phyloP scores from a whole-genome alignment of 2,888 invertebrate species.

The Pyrocoelia pectoralis region DNA sequence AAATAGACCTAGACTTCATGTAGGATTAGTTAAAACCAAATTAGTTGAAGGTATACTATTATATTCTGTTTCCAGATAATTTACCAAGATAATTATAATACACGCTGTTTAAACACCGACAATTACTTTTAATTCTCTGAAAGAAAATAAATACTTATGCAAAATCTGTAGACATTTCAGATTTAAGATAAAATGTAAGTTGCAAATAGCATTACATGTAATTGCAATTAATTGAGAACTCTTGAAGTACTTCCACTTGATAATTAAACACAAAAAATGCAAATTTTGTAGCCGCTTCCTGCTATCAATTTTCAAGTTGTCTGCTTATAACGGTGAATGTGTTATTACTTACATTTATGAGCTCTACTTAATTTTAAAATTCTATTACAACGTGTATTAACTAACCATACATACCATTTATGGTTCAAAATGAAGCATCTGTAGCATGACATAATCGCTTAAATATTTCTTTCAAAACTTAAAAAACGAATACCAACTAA shows the following conservation, averaged over 20 bases:
- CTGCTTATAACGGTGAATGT: slow-evolving; percentile 18
- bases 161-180: neutral
- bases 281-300: slow-evolving; percentile 19
- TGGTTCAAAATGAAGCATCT: neutral
- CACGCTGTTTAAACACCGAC: neutral
- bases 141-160: neutral
- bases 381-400: neutral
- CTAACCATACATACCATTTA: neutral
- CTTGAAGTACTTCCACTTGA: neutral
- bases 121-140: neutral
- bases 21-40: neutral
- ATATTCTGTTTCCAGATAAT: neutral
- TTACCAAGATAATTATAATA: neutral
- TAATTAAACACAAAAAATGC: slow-evolving; percentile 8
- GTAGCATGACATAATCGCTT: neutral
- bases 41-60: neutral
- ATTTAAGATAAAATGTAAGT: neutral
- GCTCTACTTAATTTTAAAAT: neutral
- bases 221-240: neutral
- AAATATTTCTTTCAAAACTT: neutral
- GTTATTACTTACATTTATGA: slow-evolving; percentile 5
- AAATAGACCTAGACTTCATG: neutral
- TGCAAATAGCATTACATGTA: neutral
- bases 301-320: slow-evolving; percentile 26
- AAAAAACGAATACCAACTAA: too few relatives aligned